Base-by-base conservation (phyloP, 2,113 vertebrate species). In the Danionella cerebrum region DNA sequence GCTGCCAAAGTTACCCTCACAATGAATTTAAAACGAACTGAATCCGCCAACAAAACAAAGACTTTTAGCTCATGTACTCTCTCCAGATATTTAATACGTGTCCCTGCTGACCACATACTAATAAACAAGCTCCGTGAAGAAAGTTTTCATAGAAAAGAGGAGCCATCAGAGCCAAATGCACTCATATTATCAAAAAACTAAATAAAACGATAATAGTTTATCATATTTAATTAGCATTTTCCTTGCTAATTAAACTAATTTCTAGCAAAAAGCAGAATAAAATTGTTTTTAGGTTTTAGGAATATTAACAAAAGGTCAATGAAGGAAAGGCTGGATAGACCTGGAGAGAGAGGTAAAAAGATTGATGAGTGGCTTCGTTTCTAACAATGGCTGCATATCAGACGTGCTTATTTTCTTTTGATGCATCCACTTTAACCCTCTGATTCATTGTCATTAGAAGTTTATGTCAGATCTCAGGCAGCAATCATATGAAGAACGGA, bases 1-100 rank as follows among this genome's bases (percentile, higher is more conserved):
- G 63, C 52, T 74, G 75, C 75, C 75, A 77, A 74, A 74, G 64
- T 64, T 59, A 51, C 66, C 65, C 24, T 62, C 68, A 69, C 70
- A 51, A 60, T 57, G 60, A 69, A 65, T 45, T 51, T 75, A 75
- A 69, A 69, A 69, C 57, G 63, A 75, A 75, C 63, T 55, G 54
- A 71, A 67, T 65, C 57, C 44, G 68, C 69, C 63, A 62, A 62
- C 41, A 35, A 35, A 33, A 48, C 1, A 5, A 64, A 64, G 44
- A 48, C 27, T 48, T 64, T 64, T 48, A 5, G 12, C 55, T 41
- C 55, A 59, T 27, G 55, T 27, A 41, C 36, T 24, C 42, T 54
- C 59, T 65, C 44, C 21, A 69, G 60, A 64, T 64, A 65, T 69
- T 69, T 65, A 27, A 47, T 39, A 59, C 53, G 63, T n/a, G 27